Evolutionary conservation across 1,140 invertebrate genomes (phyloP), one percentile per base, ranked within the genome.

Genomic region (Ceratina japonica): DNA sequence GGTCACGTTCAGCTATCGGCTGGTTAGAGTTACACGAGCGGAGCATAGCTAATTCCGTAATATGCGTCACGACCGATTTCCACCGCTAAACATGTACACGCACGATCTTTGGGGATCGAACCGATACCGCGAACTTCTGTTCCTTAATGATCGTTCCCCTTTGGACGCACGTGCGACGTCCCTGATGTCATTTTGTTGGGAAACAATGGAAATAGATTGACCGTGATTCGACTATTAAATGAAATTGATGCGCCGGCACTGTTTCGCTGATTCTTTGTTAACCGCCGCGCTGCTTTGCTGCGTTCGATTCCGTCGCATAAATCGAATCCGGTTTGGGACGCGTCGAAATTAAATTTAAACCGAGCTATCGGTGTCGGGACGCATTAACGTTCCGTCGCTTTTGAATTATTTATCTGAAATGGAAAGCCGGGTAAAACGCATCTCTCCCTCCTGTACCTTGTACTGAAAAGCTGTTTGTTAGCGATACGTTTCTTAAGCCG

Each of bases 271-370:
- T 20, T 54, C 3, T 59, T 68, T 51, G 49, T 59, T 20, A 49
- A 20, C 22, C 5, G 13, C 1, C 2, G 20, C 7, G 27, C 31
- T 31, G 7, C 15, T n/a, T 0, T 0, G 7, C 10, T 20, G 16
- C n/a, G 16, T 49, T 27, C 24, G 31, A 8, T 20, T 3, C 44
- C 22, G 13, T 31, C 44, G 37, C 49, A 61, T n/a, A 56, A 74
- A 74, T 56, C 49, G 24, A 73, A 63, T 27, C 18, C 16, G 13
- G 22, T 7, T 16, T n/a, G 44, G 70, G 12, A 16, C 62, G 24
- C 16, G 51, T 62, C 51, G 31, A 52, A 52, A 62, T 62, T 52
- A 27, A 52, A 63, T 52, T 73, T 63, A 54, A 27, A 59, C 18
- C 59, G 44, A 37, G 44, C 44, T n/a, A 20, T 27, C n/a, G 37